Conservation (phyloP, 2,797 vertebrate genomes). For the Benthosema pterotum region DNA sequence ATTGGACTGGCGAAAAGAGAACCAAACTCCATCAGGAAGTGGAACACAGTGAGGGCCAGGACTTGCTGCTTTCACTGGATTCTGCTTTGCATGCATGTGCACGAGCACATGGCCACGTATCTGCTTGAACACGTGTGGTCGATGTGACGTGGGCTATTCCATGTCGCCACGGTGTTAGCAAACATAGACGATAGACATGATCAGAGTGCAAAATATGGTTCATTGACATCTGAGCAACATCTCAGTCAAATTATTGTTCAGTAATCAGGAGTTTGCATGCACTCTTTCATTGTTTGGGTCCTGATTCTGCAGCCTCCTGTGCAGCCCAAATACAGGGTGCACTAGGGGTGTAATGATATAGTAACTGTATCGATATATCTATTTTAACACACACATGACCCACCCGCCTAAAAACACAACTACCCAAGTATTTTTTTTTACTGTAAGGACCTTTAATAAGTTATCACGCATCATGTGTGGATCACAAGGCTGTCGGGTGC, state of each 20-base stretch:
- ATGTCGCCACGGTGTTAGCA: no score
- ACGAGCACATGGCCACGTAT: constrained; percentile 9
- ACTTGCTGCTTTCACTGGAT: constrained; percentile 21
- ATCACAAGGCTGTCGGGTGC: background rate
- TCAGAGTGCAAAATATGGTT: no score
- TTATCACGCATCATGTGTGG: no score
- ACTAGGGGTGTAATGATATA: no score
- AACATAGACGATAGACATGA: no score
- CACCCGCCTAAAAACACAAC: no score
- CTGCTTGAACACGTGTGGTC: background rate
- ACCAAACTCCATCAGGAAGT: constrained; percentile 42
- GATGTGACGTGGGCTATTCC: no score
- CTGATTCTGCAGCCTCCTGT: constrained; percentile 29
- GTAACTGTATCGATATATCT: no score
- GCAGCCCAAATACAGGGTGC: no score
- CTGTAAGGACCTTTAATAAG: background rate
- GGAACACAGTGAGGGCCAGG: constrained; percentile 33
- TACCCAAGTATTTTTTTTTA: background rate
- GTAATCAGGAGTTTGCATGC: constrained; percentile 23
- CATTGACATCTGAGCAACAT: no score
- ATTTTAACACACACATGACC: no score
- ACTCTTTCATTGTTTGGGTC: constrained; percentile 13
- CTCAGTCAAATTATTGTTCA: no score
- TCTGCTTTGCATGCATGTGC: background rate
- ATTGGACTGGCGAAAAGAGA: constrained; percentile 27